These are phyloP conservation scores for Heliothis peltigera DNA, from an alignment of 2,888 invertebrate genomes.

Conservation along the genomic window DNA sequence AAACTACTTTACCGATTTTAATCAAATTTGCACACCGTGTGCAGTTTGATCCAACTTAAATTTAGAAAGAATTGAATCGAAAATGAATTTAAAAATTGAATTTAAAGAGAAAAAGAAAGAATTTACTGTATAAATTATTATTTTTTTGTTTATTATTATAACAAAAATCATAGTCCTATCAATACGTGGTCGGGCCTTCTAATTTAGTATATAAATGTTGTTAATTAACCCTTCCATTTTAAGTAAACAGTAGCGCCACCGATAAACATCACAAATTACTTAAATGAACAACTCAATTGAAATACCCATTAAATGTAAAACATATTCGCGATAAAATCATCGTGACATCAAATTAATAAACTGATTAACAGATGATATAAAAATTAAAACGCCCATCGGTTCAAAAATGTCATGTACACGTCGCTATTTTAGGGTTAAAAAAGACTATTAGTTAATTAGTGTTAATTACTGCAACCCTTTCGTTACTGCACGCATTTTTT, in stretches of 20 bases:
- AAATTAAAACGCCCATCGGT: conserved; percentile 77
- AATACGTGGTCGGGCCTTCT: too few species aligned
- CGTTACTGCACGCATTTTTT: conserved; percentile 56
- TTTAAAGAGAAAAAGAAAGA: too few species aligned
- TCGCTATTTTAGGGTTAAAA: conserved; percentile 72
- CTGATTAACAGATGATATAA: conserved; percentile 57
- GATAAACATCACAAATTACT: not conserved
- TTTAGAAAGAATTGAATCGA: too few species aligned
- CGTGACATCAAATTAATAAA: conserved; percentile 36
- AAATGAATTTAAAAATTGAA: too few species aligned
- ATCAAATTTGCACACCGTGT: too few species aligned
- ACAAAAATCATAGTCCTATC: too few species aligned
- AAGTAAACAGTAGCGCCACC: not conserved
- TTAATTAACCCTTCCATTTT: not conserved
- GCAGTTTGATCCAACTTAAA: too few species aligned
- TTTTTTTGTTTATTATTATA: too few species aligned
- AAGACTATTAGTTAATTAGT: conserved; percentile 80
- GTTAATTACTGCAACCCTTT: conserved; percentile 84
- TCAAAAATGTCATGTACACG: conserved; percentile 80
- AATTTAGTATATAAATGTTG: too few species aligned
- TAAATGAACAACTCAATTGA: conserved; percentile 19
- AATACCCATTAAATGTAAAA: conserved; percentile 39
- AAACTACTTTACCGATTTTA: too few species aligned
- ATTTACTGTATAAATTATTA: too few species aligned
- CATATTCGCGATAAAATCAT: conserved; percentile 49